Evolutionary conservation across 1,140 invertebrate species (phyloP), one percentile per base, ranked within the genome.

Genomic region (Asbolus verrucosus): DNA sequence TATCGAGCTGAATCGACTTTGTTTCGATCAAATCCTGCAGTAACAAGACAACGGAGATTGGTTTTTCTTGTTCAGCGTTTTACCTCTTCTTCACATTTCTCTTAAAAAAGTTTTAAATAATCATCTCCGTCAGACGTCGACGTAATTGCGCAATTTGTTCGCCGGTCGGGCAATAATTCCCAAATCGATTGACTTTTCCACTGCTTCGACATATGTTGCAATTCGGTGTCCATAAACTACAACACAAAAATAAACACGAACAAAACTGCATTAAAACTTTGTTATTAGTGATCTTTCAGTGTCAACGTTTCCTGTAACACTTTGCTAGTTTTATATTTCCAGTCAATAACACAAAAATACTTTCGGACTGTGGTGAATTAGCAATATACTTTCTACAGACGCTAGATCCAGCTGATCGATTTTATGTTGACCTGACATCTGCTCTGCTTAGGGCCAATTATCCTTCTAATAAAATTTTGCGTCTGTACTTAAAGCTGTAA

Each of bases 251-350:
- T 54, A 54, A 54, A 54, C 46, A 54, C 46, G 19, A 54, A 54
- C 46, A 54, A 24, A 54, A 54, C 46, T 54, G 46, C 46, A 54
- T 54, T 54, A 54, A 54, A 54, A 54, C 46, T 54, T 54, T 54
- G 27, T 54, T 54, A 54, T 54, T 54, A 54, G 46, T 54, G 27
- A 54, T 54, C 46, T 54, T 54, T 54, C 46, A 54, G 19, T 54
- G 46, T 54, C 46, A 54, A 11, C 19, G 46, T 27, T 54, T 54
- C 46, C 24, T 30, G 46, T 21, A 21, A 14, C 46, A 54, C 46
- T 54, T 36, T 11, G 5, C 46, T 27, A 54, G 46, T 54, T 54
- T 54, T 54, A 54, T 54, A 54, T 54, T 54, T 54, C 46, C 46
- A 54, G 13, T n/a, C 11, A 21, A 54, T 54, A n/a, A 16, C 46